Base-by-base conservation (phyloP, 1,140 invertebrate genomes). In the Micrasema longulum region DNA sequence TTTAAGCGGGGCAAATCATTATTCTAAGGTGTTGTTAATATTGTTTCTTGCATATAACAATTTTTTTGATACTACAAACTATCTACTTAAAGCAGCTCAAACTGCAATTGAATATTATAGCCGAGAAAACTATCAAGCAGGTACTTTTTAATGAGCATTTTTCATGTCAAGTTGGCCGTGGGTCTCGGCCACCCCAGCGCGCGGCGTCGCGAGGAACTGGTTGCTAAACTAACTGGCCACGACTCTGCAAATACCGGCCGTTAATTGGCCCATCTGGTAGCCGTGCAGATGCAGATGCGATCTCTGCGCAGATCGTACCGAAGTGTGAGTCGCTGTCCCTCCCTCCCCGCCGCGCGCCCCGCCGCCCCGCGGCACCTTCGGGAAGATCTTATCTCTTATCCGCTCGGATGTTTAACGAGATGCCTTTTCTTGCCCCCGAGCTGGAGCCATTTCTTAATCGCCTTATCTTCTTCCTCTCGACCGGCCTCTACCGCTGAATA, bases 181-280 rank as follows among this genome's bases (percentile, higher is more conserved):
- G 26, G 26, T 31, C 26, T 31, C 26, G 43, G 43, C 43, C 43
- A 55, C 11, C 23, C 52, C 52, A 31, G 26, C 7, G 26, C 23
- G 23, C 52, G 7, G 26, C 7, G 26, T 31, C 26, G 26, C 20
- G 4, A n/a, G 26, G 12, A 48, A 22, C 52, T 55, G 52, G 52
- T 31, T n/a, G 14, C 26, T 55, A 6, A 48, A 55, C 52, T 55
- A 55, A 55, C 52, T 31, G 52, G 52, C 52, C 52, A 55, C 52
- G 52, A 55, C 52, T 55, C 23, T 20, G 26, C 52, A 55, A 55
- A 55, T 55, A 55, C 52, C 26, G 52, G 12, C 52, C 12, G 52
- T 55, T 55, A 55, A 55, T 55, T 55, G 52, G 52, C 26, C 52
- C 52, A 55, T 55, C 26, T 55, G 52, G 52, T 23, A 2, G 50